Percentiles rank a stretch among this genome's conserved stretches.
Conservation (phyloP, 2,113 vertebrate genomes). For the Procapra przewalskii region DNA sequence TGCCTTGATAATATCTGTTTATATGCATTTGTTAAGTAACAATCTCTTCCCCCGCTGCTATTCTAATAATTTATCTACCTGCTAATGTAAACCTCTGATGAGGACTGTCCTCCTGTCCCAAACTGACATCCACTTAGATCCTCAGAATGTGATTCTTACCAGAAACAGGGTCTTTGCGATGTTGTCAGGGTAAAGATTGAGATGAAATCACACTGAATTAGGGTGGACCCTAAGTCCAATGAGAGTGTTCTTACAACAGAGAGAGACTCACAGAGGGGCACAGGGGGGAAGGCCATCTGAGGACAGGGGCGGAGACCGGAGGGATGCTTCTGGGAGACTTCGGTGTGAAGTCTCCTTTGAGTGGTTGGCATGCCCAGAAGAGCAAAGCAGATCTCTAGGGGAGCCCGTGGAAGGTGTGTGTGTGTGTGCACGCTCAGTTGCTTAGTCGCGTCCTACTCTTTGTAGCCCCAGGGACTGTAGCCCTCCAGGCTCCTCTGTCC, state of each 20-base stretch:
- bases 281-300: background rate
- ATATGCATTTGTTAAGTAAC: background rate
- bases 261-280: background rate
- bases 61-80: background rate
- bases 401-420: accelerated
- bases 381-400: background rate
- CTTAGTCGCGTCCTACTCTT: background rate
- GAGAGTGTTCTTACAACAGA: background rate
- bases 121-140: background rate
- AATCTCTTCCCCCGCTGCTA: background rate
- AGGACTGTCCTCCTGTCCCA: background rate
- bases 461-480: background rate
- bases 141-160: background rate
- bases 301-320: background rate
- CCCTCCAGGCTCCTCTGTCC: background rate
- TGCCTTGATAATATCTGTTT: background rate
- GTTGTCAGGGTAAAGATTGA: background rate
- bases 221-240: background rate
- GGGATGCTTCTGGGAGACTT: accelerated
- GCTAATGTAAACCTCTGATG: background rate
- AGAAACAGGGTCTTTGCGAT: background rate
- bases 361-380: too few relatives aligned
- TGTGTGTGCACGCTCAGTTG: accelerated
- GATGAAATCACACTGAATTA: background rate
- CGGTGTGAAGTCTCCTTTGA: accelerated